Evolutionary conservation across 2,797 vertebrate genomes (phyloP), one percentile per base, ranked within the genome.

Genomic region (Cheirogaleus major): DNA sequence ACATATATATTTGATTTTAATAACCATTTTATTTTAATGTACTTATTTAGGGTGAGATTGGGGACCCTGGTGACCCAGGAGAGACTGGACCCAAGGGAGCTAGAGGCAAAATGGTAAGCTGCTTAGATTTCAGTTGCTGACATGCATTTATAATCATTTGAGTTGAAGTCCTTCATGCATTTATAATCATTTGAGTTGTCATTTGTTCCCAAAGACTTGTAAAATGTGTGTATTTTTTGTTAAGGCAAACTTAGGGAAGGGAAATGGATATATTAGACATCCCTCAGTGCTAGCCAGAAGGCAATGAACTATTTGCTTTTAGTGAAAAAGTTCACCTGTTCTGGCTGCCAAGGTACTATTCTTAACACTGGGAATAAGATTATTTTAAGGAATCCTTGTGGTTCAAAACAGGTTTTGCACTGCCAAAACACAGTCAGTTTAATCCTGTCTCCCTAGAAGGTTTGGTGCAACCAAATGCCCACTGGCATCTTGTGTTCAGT

Each of bases 21-120:
- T 91, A 79, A 32, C 48, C 15, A 13, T 83, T 91, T 86, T 72
- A 55, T 79, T 90, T 75, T 84, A 14, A 92, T 93, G 14, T 61
- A 80, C 52, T 79, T 85, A 43, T 95, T 85, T 89, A 98, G 98
- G 98, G 98, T 70, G 96, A 97, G 84, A 55, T 0, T n/a, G 98
- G 98, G 61, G 93, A 97, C 38, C 59, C 89, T 18, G 98, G 98
- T 4, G 57, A 41, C 73, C 78, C 67, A 55, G 98, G 98, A 92
- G 95, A 96, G 48, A n/a, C 2, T 32, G 98, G 98, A 59, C 92
- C 48, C 80, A 98, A 98, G 69, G 98, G 98, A 69, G 63, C 32
- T 5, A 86, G 83, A 76, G 98, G 98, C 92, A 85, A 32, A 81
- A 95, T 1, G 96, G 98, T 98, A 98, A 97, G 97, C 41, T 59